Base-by-base conservation (phyloP, 1,140 invertebrate genomes). In the Pseudomyrmex dendroicus region DNA sequence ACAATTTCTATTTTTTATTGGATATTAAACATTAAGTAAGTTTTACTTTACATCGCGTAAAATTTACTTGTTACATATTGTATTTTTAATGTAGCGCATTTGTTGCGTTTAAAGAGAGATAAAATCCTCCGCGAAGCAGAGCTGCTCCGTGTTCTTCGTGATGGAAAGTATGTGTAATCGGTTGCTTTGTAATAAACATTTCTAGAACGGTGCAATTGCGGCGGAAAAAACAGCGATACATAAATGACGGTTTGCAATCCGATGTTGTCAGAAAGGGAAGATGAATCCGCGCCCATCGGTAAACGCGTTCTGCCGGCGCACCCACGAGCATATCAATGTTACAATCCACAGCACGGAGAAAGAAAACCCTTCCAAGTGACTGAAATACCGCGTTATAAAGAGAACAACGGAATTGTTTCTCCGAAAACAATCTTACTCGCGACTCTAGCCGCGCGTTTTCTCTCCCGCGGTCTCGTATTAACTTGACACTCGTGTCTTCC, bases 271-370 rank as follows among this genome's bases (percentile, higher is more conserved):
- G 48, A 52, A 12, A 57, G 44, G 59, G 20, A 25, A 80, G 76
- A 72, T 59, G 76, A 80, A 80, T 80, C 44, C 66, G 35, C 50
- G 76, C 44, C 17, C 76, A 59, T 70, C 66, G 76, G 54, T 70
- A 78, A 68, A 59, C 66, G 20, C 44, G 44, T 12, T 70, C 44
- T 4, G 17, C 64, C 15, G 52, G 46, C 57, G 35, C 35, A 20
- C 0, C 35, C 35, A 70, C 50, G 76, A 80, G 54, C 63, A 20
- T 68, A 10, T 68, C 20, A 20, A 20, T 35, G 20, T 35, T 44
- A 59, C 73, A 83, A 35, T 35, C 12, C 72, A 46, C 22, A 66
- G 84, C 84, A 83, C 85, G 84, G 85, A 86, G 85, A 86, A 86
- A 86, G 82, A 82, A 35, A 56, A 56, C 17, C 68, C 22, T 44